These are phyloP conservation scores for Lethrus apterus DNA, from an alignment of 1,140 invertebrate species.

Conservation along the genomic window DNA sequence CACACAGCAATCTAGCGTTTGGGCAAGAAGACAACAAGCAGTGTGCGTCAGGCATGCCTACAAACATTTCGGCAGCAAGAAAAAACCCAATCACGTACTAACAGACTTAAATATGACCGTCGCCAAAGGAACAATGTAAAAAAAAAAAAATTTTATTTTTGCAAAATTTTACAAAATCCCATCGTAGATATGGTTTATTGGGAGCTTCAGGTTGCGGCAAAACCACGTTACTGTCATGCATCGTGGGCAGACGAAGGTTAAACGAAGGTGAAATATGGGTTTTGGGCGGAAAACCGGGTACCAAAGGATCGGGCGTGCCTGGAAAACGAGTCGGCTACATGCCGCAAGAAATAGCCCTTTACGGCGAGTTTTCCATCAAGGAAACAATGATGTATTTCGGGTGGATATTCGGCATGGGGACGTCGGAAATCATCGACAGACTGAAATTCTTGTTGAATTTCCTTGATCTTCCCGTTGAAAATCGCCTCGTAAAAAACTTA, in stretches of 20 bases:
- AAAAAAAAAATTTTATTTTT: constrained; percentile 31
- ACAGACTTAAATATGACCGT: constrained; percentile 86
- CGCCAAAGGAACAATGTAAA: constrained; percentile 84
- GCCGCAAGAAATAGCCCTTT: constrained; percentile 88
- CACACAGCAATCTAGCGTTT: constrained; percentile 63
- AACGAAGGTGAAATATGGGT: constrained; percentile 82
- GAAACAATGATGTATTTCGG: constrained; percentile 96
- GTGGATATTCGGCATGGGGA: constrained; percentile 88
- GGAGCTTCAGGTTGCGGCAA: constrained; percentile 81
- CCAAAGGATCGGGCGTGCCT: constrained; percentile 73
- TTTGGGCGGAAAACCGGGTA: constrained; percentile 75
- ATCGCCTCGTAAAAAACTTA: constrained; percentile 75
- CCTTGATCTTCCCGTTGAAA: constrained; percentile 77
- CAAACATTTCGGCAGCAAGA: constrained; percentile 78
- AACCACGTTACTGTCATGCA: constrained; percentile 79
- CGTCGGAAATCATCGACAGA: constrained; percentile 68
- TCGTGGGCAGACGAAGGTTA: constrained; percentile 73
- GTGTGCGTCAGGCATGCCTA: constrained; percentile 73
- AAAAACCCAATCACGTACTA: constrained; percentile 76
- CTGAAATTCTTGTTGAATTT: constrained; percentile 85
- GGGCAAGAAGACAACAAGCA: constrained; percentile 65
- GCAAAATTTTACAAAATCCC: constrained; percentile 1
- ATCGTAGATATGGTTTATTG: constrained; percentile 72
- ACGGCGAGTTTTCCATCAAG: constrained; percentile 88
- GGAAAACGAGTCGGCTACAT: constrained; percentile 79